Conservation (phyloP, 2,888 invertebrate genomes). For the Drosophila hamatofila region DNA sequence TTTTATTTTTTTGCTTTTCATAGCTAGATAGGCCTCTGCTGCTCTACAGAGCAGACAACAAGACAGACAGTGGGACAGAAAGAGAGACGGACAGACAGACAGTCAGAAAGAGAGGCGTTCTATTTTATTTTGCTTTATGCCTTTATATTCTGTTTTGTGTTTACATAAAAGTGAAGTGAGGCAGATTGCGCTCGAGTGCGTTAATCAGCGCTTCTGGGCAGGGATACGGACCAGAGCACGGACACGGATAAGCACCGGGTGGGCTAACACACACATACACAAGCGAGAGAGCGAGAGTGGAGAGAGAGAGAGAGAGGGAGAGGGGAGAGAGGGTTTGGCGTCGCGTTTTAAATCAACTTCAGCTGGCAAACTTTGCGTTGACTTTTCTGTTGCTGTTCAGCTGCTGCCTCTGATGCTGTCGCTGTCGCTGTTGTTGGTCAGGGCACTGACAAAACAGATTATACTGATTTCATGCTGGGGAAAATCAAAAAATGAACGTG, state of each 20-base stretch:
- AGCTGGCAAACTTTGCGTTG: slow-evolving; percentile 61
- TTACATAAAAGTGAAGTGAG: slow-evolving; percentile 81
- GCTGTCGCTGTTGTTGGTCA: slow-evolving; percentile 60
- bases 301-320: background rate
- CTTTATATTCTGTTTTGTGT: slow-evolving; percentile 81
- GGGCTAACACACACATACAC: slow-evolving; percentile 3
- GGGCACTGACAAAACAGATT: slow-evolving; percentile 71
- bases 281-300: background rate
- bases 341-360: slow-evolving; percentile 66
- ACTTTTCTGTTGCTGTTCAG: slow-evolving; percentile 52
- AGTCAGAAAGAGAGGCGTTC: slow-evolving; percentile 45
- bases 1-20: slow-evolving; percentile 14
- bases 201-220: slow-evolving; percentile 79
- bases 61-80: background rate
- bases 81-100: slow-evolving; percentile 15
- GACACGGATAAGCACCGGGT: slow-evolving; percentile 23
- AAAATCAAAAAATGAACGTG: slow-evolving; percentile 82
- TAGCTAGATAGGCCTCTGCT: slow-evolving; percentile 71
- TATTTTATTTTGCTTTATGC: slow-evolving; percentile 78
- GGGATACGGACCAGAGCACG: slow-evolving; percentile 44
- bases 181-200: slow-evolving; percentile 82
- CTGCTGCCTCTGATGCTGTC: slow-evolving; percentile 21
- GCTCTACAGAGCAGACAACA: slow-evolving; percentile 26
- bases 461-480: slow-evolving; percentile 78
- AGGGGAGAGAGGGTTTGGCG: background rate